Percentiles rank a stretch among this genome's conserved stretches.
Conservation (phyloP, 1,140 invertebrate species). For the Panagrolaimus sp. region DNA sequence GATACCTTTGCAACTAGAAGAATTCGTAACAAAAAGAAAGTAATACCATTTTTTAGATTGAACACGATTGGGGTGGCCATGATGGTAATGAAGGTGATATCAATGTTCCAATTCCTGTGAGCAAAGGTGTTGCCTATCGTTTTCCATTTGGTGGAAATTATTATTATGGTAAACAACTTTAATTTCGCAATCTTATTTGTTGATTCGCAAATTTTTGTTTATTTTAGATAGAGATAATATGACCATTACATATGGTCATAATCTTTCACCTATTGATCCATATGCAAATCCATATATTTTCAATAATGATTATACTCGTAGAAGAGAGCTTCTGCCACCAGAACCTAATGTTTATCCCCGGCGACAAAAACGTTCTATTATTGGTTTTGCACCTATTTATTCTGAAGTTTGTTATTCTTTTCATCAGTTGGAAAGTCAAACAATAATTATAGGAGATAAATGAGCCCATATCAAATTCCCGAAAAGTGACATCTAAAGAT, state of each 20-base stretch:
- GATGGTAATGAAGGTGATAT: constrained; percentile 31
- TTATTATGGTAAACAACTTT: constrained; percentile 31
- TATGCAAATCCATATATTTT: constrained; percentile 20
- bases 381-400: neutral
- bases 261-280: constrained; percentile 29
- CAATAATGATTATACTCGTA: constrained; percentile 16
- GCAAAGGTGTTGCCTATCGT: constrained; percentile 25
- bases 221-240: constrained; percentile 29
- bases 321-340: neutral
- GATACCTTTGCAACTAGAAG: too few species aligned
- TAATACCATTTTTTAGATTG: constrained; percentile 9
- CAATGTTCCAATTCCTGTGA: constrained; percentile 26
- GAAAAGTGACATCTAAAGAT: neutral
- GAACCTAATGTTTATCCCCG: constrained; percentile 12
- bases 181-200: too few species aligned
- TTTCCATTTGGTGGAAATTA: constrained; percentile 32
- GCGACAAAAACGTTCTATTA: neutral
- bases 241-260: constrained; percentile 30
- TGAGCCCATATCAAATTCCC: neutral
- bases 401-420: neutral
- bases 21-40: too few species aligned
- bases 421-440: too few species aligned
- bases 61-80: constrained; percentile 25
- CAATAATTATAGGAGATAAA: neutral
- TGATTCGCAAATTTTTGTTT: too few species aligned